Percentiles rank a stretch among this genome's conserved stretches.
phyloP scores from a whole-genome alignment of 2,113 vertebrate genomes.

The Colaptes auratus region DNA sequence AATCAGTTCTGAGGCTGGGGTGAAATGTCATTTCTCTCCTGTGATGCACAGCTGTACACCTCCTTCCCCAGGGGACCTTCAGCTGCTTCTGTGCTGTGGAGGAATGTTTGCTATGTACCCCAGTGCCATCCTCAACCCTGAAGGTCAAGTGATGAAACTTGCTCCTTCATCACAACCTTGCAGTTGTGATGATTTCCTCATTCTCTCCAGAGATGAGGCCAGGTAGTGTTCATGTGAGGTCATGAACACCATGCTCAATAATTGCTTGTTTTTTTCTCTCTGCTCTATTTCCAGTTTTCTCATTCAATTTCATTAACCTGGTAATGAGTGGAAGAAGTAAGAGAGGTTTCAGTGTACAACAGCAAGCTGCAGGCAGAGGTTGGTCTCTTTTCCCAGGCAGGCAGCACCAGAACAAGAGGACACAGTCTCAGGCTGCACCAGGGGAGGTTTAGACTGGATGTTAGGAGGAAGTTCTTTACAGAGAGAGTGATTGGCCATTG shows the following conservation, averaged over 20 bases:
- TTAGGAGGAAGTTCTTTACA: too few relatives aligned
- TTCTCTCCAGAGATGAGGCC: background rate
- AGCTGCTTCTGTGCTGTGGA: background rate
- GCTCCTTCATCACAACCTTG: background rate
- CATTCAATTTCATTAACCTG: background rate
- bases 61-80: background rate
- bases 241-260: background rate
- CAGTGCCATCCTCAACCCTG: background rate
- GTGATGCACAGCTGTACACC: background rate
- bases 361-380: background rate
- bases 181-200: background rate
- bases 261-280: background rate
- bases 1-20: background rate
- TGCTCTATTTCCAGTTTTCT: background rate
- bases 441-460: too few relatives aligned
- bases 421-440: too few relatives aligned
- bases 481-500: too few relatives aligned
- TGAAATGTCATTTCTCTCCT: background rate
- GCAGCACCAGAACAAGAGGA: too few relatives aligned
- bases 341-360: background rate
- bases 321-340: background rate
- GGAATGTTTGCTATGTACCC: background rate
- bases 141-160: background rate
- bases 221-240: background rate
- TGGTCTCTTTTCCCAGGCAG: too few relatives aligned